Evolutionary conservation across 2,797 vertebrate species (phyloP).

Genomic region (Paratrypauchen microcephalus): DNA sequence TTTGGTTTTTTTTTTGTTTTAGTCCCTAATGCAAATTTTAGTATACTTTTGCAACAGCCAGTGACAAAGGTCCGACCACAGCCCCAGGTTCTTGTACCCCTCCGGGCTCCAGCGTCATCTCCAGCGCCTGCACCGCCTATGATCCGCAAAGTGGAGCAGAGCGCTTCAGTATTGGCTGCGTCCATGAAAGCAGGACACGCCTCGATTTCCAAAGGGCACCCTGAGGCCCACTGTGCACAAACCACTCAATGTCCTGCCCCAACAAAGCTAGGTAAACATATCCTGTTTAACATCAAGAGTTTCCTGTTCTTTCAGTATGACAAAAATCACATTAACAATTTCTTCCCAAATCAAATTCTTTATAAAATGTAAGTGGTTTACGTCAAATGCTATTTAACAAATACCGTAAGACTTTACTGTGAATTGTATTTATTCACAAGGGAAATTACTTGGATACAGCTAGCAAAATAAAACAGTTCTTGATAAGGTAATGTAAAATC

Average conservation of each 20-base stretch:
- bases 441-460: neutral
- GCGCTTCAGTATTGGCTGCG: constrained; percentile 51
- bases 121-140: constrained; percentile 25
- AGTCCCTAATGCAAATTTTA: too few relatives aligned
- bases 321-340: too few relatives aligned
- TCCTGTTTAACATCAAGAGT: neutral
- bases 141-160: constrained; percentile 58
- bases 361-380: too few relatives aligned
- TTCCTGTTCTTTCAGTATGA: too few relatives aligned
- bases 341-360: too few relatives aligned
- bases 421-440: too few relatives aligned
- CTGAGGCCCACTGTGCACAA: constrained; percentile 21
- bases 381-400: too few relatives aligned
- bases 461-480: neutral
- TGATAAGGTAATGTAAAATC: neutral
- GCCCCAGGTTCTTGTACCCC: constrained; percentile 67
- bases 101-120: constrained; percentile 47
- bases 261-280: constrained; percentile 26
- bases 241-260: constrained; percentile 6
- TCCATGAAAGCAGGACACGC: constrained; percentile 67
- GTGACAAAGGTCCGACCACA: constrained; percentile 57
- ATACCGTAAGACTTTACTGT: too few relatives aligned
- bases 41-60: constrained; percentile 25
- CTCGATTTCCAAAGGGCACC: constrained; percentile 50
- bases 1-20: too few relatives aligned